A percentile compares a stretch with the other conserved stretches of the same genome.
phyloP scores from a whole-genome alignment of 30 jellyfish, hydroid and myxozoan genomes.

The Phacellophora camtschatica region DNA sequence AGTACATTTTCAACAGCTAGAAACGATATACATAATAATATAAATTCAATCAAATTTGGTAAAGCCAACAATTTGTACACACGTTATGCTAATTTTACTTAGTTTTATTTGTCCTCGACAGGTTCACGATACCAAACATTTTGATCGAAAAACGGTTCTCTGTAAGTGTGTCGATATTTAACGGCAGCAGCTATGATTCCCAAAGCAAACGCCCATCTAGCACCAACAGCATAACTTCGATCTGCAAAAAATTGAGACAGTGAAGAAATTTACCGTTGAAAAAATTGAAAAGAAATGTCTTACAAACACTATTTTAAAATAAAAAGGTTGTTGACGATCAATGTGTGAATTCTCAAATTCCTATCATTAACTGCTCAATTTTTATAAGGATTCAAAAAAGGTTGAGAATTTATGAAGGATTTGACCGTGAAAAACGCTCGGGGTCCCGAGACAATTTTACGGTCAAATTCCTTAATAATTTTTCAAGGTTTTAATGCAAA shows the following conservation, averaged over 20 bases:
- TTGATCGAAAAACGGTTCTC: conserved; percentile 48
- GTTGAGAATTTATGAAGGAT: too few species aligned
- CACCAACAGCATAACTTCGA: conserved; percentile 44
- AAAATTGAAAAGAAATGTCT: too few species aligned
- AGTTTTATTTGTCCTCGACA: conserved; percentile 30
- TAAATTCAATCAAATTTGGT: background rate
- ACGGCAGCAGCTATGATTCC: conserved; percentile 35
- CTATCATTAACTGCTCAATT: too few species aligned
- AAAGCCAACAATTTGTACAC: conserved; percentile 37
- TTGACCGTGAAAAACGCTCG: too few species aligned
- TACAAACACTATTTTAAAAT: too few species aligned
- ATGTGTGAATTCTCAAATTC: too few species aligned
- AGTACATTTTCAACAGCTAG: too few species aligned
- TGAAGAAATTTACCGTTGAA: too few species aligned
- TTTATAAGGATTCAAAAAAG: too few species aligned
- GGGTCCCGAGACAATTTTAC: background rate
- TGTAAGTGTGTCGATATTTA: conserved; percentile 42
- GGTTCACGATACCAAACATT: conserved; percentile 19
- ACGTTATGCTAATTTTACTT: background rate
- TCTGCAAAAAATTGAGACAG: background rate
- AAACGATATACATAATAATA: too few species aligned
- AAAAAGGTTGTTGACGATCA: too few species aligned
- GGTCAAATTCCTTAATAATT: background rate
- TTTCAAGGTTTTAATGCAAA: too few species aligned
- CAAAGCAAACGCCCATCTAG: conserved; percentile 20